Conservation (phyloP, 2,113 vertebrate species). For the Mustela nigripes region DNA sequence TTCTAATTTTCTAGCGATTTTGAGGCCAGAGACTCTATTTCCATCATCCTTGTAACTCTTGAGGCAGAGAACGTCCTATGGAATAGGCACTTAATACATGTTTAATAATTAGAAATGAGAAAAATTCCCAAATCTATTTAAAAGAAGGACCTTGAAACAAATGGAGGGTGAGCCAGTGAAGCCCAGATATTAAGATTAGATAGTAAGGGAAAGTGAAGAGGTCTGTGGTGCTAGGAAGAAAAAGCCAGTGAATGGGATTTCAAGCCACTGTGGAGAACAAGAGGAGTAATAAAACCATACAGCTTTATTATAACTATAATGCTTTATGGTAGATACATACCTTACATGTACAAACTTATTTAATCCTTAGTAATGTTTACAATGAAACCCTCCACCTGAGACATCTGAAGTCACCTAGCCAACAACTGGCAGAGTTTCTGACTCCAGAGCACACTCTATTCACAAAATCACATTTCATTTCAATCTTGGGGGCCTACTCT, state of each 20-base stretch:
- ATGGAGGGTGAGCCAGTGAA: background rate
- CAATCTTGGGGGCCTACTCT: background rate
- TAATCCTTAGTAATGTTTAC: background rate
- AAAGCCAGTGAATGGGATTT: background rate
- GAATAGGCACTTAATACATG: background rate
- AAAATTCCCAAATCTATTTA: background rate
- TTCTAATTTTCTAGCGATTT: slow-evolving; percentile 36
- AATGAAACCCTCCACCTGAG: background rate
- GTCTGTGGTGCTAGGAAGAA: background rate
- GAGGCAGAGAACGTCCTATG: background rate
- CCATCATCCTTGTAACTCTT: background rate
- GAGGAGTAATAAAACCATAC: background rate
- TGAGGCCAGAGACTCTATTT: background rate
- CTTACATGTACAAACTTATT: background rate
- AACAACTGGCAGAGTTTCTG: background rate
- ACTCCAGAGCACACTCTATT: background rate
- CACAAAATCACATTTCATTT: background rate
- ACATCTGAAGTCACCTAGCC: background rate
- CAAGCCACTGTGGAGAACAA: background rate
- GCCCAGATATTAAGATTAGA: background rate
- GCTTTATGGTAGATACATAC: background rate
- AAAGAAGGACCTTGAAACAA: background rate
- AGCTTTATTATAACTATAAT: background rate
- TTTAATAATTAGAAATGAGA: background rate
- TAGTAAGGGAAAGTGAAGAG: background rate